Evolutionary conservation across 2,888 invertebrate genomes (phyloP), one percentile per base, ranked within the genome.

Genomic region (Melinaea menophilus): DNA sequence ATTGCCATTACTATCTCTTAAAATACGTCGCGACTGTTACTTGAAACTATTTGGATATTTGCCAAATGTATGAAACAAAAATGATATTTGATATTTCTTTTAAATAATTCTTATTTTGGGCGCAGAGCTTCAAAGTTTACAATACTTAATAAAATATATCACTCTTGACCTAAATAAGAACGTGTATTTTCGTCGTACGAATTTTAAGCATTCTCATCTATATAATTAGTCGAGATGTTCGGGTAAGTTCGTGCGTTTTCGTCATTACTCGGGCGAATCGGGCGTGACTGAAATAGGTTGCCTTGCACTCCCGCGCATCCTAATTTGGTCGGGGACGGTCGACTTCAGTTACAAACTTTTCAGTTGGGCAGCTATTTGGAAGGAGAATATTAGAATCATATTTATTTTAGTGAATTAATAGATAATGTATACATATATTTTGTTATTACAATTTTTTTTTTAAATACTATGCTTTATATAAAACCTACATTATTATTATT

Each of bases 271-370:
- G 86, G 79, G 46, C 70, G 84, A 69, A 58, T 85, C 86, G 86
- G 79, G 46, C 70, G 84, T 82, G 84, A 79, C 84, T 82, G 85
- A 90, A 90, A 90, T 89, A 89, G 86, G 79, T 81, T 76, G 77
- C 82, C 78, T 73, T 77, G 73, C 73, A 77, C 75, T 79, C 76
- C 72, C 78, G 71, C 84, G 81, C 79, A 81, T 82, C 93, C 93
- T 91, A 93, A 93, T 93, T 93, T 93, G 93, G 93, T 87, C 81
- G 81, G 84, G 80, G 70, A 68, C 77, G 77, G 71, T 72, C 79
- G 74, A 74, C 74, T 79, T 73, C 72, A 79, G 73, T 87, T 88
- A 89, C 90, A 85, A 79, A 76, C 75, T 72, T 79, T 82, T 80
- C 61, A 58, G 56, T 57, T 65, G 63, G 67, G 59, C 69, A 65